Evolutionary conservation across 2,113 vertebrate genomes (phyloP).

Genomic region (Ariopsis seemanni): DNA sequence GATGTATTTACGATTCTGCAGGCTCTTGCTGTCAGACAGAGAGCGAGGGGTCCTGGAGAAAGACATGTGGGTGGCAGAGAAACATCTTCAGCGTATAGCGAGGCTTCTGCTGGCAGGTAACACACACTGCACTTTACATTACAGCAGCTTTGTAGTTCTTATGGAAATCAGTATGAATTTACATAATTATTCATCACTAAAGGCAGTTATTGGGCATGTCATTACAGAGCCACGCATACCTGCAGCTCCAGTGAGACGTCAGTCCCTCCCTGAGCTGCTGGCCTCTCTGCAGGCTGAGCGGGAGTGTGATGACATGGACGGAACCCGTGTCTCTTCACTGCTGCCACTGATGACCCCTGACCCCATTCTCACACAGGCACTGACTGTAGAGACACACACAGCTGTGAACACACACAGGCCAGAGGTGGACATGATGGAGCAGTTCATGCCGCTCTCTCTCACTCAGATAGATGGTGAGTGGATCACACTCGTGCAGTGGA

Average conservation of each 20-base stretch:
- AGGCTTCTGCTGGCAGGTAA: slow-evolving; percentile 69
- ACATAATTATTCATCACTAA: background rate
- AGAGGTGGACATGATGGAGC: slow-evolving; percentile 47
- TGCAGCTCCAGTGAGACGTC: slow-evolving; percentile 41
- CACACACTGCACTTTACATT: background rate
- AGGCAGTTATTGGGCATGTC: background rate
- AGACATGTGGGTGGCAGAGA: slow-evolving; percentile 69
- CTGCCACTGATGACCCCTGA: background rate
- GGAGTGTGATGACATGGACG: slow-evolving; percentile 8
- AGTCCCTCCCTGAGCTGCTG: slow-evolving; percentile 61
- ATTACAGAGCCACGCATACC: slow-evolving; percentile 62
- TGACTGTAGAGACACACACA: slow-evolving; percentile 53
- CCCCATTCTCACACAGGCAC: slow-evolving; percentile 42
- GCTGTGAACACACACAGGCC: slow-evolving; percentile 14
- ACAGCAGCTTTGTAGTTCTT: background rate
- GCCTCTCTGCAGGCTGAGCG: background rate
- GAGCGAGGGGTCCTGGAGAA: slow-evolving; percentile 58
- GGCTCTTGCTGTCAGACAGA: slow-evolving; percentile 60
- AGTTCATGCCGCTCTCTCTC: slow-evolving; percentile 58
- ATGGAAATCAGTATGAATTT: background rate
- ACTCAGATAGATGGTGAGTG: slow-evolving; percentile 59
- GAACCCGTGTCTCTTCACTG: background rate
- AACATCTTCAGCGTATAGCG: slow-evolving; percentile 60
- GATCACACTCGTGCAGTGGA: background rate
- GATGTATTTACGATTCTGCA: slow-evolving; percentile 34